Percentiles rank a stretch among this genome's conserved stretches.
phyloP scores from a whole-genome alignment of 2,113 vertebrate species.

The Lagopus muta region DNA sequence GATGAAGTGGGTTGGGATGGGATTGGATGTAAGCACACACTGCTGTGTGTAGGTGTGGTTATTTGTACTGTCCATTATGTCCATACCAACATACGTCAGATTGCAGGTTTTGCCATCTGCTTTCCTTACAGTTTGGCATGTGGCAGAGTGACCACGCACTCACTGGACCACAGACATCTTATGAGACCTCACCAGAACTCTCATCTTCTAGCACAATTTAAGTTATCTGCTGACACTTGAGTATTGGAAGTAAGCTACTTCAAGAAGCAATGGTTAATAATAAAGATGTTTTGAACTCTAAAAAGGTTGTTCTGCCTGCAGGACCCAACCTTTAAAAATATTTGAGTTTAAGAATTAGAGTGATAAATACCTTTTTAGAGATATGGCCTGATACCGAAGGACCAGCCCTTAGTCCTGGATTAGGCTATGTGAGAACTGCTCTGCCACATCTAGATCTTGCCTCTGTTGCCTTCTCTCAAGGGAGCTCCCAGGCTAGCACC shows the following conservation, averaged over 20 bases:
- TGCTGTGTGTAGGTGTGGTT: neutral
- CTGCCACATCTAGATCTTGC: neutral
- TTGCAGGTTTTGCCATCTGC: neutral
- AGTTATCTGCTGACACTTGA: neutral
- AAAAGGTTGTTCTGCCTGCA: neutral
- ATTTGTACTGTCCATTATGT: neutral
- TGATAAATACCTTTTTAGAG: neutral
- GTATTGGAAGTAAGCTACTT: neutral
- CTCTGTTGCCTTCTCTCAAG: neutral
- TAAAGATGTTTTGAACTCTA: neutral
- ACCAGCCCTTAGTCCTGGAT: neutral
- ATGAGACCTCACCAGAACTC: neutral
- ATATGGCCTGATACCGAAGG: neutral
- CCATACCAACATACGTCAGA: neutral
- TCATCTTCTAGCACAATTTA: neutral
- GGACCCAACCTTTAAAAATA: neutral
- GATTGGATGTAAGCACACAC: no score
- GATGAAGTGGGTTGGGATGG: neutral
- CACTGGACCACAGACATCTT: neutral
- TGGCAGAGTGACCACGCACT: neutral
- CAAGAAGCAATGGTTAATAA: rapidly evolving
- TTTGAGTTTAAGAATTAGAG: neutral
- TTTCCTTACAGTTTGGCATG: neutral
- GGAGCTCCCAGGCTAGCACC: neutral
- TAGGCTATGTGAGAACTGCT: neutral